These are phyloP conservation scores for Caradrina clavipalpis DNA, from an alignment of 2,888 invertebrate genomes.

Conservation along the genomic window DNA sequence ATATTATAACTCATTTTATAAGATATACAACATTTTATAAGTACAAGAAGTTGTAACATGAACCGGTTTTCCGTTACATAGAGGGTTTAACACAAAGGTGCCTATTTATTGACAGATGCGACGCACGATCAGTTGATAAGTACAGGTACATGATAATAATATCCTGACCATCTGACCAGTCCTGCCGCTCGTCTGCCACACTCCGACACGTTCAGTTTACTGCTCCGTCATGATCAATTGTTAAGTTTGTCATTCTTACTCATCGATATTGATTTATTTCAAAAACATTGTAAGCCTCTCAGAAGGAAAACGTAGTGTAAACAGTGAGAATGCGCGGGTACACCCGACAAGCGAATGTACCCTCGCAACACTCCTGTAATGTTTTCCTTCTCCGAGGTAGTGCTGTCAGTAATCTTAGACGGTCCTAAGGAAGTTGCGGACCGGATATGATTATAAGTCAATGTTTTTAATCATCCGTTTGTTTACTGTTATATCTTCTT, in stretches of 20 bases:
- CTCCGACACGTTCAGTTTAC: constrained; percentile 56
- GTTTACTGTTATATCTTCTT: constrained; percentile 82
- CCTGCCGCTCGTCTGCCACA: constrained; percentile 76
- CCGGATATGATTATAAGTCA: constrained; percentile 79
- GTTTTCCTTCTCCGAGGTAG: constrained; percentile 84
- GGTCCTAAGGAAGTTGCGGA: constrained; percentile 89
- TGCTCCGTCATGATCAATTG: constrained; percentile 52
- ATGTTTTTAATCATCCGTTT: constrained; percentile 80
- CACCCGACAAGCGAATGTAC: constrained; percentile 79
- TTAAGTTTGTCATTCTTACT: constrained; percentile 59
- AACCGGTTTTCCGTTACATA: constrained; percentile 58
- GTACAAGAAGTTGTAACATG: constrained; percentile 56
- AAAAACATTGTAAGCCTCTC: constrained; percentile 83
- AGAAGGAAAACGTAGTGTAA: constrained; percentile 83
- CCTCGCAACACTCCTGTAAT: constrained; percentile 82
- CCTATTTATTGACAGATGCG: constrained; percentile 65
- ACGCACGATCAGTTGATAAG: constrained; percentile 66
- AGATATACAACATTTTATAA: constrained; percentile 67
- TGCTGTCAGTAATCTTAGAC: constrained; percentile 77
- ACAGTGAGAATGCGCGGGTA: constrained; percentile 83
- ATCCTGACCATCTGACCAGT: constrained; percentile 64
- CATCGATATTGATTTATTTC: constrained; percentile 67
- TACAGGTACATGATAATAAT: constrained; percentile 61
- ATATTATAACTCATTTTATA: constrained; percentile 69
- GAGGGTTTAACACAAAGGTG: constrained; percentile 67